Percentiles rank a stretch among this genome's conserved stretches.
phyloP scores from a whole-genome alignment of 1,140 invertebrate genomes.

The Brachionus calyciflorus region DNA sequence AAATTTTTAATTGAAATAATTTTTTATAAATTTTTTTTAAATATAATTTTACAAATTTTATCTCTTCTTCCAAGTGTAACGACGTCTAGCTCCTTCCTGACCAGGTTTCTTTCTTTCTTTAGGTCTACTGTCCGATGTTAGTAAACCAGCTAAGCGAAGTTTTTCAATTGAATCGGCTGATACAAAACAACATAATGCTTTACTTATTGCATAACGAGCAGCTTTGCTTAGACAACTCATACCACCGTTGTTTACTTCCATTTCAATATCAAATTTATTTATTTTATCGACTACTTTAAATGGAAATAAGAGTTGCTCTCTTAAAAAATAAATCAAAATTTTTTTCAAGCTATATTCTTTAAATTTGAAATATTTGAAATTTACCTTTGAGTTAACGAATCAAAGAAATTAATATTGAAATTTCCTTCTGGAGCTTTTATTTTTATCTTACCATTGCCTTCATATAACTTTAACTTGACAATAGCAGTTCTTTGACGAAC shows the following conservation, averaged over 20 bases:
- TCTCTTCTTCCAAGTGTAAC: slow-evolving; percentile 75
- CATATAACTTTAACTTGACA: slow-evolving; percentile 50
- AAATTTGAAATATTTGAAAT: not conserved
- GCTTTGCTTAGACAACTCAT: slow-evolving; percentile 75
- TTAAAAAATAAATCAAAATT: slow-evolving; percentile 48
- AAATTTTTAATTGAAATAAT: not conserved
- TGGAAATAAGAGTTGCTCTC: slow-evolving; percentile 75
- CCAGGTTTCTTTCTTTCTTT: slow-evolving; percentile 90
- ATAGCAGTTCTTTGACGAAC: not conserved
- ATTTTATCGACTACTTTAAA: slow-evolving; percentile 74
- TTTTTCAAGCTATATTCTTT: not conserved
- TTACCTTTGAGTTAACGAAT: slow-evolving; percentile 68
- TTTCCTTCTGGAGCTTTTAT: slow-evolving; percentile 69
- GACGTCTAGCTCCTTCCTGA: slow-evolving; percentile 81
- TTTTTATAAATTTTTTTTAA: not conserved
- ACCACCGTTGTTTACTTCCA: slow-evolving; percentile 69
- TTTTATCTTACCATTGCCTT: slow-evolving; percentile 76
- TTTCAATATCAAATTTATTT: slow-evolving; percentile 78
- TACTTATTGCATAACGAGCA: slow-evolving; percentile 78
- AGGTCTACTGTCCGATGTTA: slow-evolving; percentile 74
- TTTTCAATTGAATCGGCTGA: slow-evolving; percentile 72
- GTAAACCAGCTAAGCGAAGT: slow-evolving; percentile 83
- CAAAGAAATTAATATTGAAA: slow-evolving; percentile 69
- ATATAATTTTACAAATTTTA: too few relatives aligned
- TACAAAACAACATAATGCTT: slow-evolving; percentile 75